Base-by-base conservation (phyloP, 2,113 vertebrate species). In the Recurvirostra avosetta region DNA sequence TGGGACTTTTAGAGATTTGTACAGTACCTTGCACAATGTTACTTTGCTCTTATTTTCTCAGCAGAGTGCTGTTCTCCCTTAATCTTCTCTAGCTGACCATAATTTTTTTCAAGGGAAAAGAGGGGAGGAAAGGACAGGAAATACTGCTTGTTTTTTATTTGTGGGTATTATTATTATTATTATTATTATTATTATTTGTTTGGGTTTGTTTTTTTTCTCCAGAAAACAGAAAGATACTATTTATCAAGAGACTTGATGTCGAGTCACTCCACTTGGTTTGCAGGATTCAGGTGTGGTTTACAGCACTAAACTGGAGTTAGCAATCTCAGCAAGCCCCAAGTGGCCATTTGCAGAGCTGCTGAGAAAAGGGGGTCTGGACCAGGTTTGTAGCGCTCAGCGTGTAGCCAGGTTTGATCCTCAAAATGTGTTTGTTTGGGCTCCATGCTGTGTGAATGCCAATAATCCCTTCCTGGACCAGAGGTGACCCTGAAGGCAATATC, bases 131-230 rank as follows among this genome's bases (percentile, higher is more conserved):
- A 77, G 7, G 5, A 29, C 6, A 53, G 47, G 21, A 70, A 56
- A 77, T 13, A 17, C 1, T 18, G 2, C 2, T 6, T 72, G 8
- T 0, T 21, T 6, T n/a, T n/a, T 61, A 7, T 34, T 21, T 58
- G 21, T 15, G 29, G 17, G 30, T n/a, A n/a, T 15, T 11, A 18
- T 29, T 6, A 6, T 21, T 55, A 7, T 45, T 45, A 40, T 45
- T 45, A 18, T 19, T 45, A 45, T 45, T 45, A 19, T 45, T 45
- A 45, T 45, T 45, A 18, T 45, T 32, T 43, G 15, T 17, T 45
- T 45, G 43, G 16, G 6, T 2, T 9, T 15, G 7, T 11, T 9
- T 20, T 36, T 13, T 5, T 6, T 4, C 11, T 81, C 6, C 14
- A 79, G 11, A 8, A 29, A 71, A 66, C 3, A 75, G 15, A 59